phyloP scores from a whole-genome alignment of 2,797 vertebrate genomes.

The Hapalemur alaotrensis region DNA sequence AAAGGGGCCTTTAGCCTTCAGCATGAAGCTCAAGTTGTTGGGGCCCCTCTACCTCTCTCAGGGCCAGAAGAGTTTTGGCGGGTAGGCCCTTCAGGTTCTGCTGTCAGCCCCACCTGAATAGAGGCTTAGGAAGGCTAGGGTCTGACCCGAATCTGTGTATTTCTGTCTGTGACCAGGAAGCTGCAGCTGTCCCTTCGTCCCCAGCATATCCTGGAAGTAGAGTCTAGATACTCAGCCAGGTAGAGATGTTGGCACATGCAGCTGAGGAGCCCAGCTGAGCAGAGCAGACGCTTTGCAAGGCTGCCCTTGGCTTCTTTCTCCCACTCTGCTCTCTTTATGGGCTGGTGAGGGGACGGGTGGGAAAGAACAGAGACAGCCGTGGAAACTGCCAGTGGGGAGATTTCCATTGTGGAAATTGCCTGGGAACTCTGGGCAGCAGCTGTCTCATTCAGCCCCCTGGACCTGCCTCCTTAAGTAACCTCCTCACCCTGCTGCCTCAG shows the following conservation, averaged over 20 bases:
- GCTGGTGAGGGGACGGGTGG: background rate
- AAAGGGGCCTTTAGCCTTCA: background rate
- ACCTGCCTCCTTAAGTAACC: rapidly evolving
- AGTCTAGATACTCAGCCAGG: background rate
- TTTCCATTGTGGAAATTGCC: background rate
- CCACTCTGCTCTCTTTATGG: rapidly evolving
- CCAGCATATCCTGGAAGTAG: background rate
- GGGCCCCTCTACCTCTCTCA: background rate
- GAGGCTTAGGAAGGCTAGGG: background rate
- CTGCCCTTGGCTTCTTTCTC: background rate
- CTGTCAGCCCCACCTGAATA: background rate
- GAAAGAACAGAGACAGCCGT: background rate
- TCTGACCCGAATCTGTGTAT: background rate
- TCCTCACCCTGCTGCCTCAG: background rate
- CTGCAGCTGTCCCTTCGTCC: background rate
- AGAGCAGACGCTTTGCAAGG: background rate
- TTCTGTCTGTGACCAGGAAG: background rate
- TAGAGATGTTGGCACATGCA: rapidly evolving
- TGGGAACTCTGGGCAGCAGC: background rate
- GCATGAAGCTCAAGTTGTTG: background rate
- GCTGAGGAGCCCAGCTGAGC: background rate
- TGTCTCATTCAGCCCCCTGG: background rate
- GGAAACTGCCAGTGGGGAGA: background rate
- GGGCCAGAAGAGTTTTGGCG: background rate
- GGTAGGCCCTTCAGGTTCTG: background rate